These are phyloP conservation scores for Melanostigma gelatinosum DNA, from an alignment of 2,113 vertebrate genomes.

Conservation along the genomic window DNA sequence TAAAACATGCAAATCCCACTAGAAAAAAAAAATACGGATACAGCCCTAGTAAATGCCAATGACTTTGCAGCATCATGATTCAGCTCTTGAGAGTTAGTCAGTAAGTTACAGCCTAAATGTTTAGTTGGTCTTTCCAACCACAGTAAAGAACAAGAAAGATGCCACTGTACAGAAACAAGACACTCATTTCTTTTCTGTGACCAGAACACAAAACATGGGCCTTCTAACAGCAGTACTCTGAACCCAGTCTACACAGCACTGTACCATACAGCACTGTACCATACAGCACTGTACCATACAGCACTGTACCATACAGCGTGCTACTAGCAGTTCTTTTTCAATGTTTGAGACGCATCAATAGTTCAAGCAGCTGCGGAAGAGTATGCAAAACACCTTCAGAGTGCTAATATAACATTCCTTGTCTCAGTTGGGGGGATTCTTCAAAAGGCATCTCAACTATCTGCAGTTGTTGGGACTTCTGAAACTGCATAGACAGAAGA, in stretches of 20 bases:
- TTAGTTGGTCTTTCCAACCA: neutral
- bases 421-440: conserved; percentile 25
- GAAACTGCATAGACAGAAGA: conserved; percentile 9
- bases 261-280: neutral
- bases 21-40: neutral
- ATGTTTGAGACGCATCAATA: conserved; percentile 14
- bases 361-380: conserved; percentile 22
- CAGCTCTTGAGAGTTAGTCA: neutral
- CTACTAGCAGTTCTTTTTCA: neutral
- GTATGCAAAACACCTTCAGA: conserved; percentile 25
- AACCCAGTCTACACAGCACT: neutral
- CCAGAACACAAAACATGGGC: neutral
- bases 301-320: neutral
- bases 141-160: neutral
- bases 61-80: neutral
- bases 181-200: neutral
- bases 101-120: neutral
- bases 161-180: neutral
- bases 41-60: neutral
- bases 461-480: conserved; percentile 29
- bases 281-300: neutral
- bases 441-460: conserved; percentile 33
- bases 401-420: conserved; percentile 30
- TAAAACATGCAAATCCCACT: too few species aligned
- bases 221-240: too few species aligned